phyloP scores from a whole-genome alignment of 2,797 vertebrate genomes.

The Eulemur rubriventer region DNA sequence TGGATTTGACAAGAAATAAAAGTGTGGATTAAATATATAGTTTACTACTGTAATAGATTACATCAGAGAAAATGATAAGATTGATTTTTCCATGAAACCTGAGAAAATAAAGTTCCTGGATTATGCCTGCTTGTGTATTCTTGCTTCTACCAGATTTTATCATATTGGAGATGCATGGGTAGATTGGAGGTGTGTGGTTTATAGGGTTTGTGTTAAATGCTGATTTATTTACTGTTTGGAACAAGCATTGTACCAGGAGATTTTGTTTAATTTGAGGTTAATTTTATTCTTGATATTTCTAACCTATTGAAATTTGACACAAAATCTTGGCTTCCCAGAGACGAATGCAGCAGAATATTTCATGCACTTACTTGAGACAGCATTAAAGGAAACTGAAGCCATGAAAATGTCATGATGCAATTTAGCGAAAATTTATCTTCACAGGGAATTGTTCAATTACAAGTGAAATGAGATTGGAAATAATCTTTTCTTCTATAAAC shows the following conservation, averaged over 20 bases:
- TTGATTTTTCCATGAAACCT: not conserved
- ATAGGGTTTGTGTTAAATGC: not conserved
- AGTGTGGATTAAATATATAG: not conserved
- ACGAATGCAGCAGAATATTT: conserved; percentile 61
- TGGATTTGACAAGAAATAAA: not conserved
- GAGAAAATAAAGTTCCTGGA: not conserved
- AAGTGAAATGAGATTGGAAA: conserved; percentile 75
- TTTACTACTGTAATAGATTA: not conserved
- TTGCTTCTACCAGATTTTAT: not conserved
- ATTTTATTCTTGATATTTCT: conserved; percentile 56
- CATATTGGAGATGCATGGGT: rapidly evolving
- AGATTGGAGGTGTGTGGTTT: not conserved
- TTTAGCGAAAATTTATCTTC: conserved; percentile 81
- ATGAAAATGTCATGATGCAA: conserved; percentile 77
- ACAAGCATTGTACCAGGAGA: not conserved
- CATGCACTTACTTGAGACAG: conserved; percentile 55
- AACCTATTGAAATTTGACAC: conserved; percentile 54
- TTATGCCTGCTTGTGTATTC: not conserved
- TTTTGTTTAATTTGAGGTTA: conserved; percentile 50
- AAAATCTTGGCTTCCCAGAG: conserved; percentile 49
- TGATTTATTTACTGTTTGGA: not conserved
- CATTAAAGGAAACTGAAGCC: conserved; percentile 69
- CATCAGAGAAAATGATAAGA: conserved; percentile 13
- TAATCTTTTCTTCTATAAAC: conserved; percentile 77
- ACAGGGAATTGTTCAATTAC: conserved; percentile 71